A percentile compares a stretch with the other conserved stretches of the same genome.
These are phyloP conservation scores for Chelidonichthys spinosus DNA, from an alignment of 2,797 vertebrate species.

Conservation along the genomic window DNA sequence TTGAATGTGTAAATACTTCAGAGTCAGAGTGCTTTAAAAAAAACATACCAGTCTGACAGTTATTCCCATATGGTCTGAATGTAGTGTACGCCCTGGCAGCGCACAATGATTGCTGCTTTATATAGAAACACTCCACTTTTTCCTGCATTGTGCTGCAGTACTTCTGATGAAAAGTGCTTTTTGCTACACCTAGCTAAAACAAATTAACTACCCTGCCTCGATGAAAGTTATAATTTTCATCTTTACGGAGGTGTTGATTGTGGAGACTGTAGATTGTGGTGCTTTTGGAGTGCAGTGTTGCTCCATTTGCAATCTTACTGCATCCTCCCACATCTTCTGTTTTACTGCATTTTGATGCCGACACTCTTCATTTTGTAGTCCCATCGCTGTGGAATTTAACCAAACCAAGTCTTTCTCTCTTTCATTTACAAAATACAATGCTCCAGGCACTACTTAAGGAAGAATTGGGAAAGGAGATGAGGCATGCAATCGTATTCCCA, in stretches of 20 bases:
- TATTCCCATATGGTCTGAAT: conserved; percentile 31
- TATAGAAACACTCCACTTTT: conserved; percentile 34
- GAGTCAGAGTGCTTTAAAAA: neutral
- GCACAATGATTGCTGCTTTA: conserved; percentile 30
- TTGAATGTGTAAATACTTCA: conserved; percentile 16
- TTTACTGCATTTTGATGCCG: neutral
- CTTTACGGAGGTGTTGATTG: neutral
- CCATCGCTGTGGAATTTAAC: conserved; percentile 1
- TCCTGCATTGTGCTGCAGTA: conserved; percentile 19
- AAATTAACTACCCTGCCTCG: neutral
- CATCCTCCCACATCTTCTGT: neutral
- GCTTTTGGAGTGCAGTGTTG: neutral
- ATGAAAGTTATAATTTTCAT: neutral
- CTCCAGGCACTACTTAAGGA: conserved; percentile 18
- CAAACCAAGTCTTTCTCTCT: conserved; percentile 14
- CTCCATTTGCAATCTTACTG: too few species aligned
- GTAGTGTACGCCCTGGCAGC: conserved; percentile 3
- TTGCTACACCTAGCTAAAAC: neutral
- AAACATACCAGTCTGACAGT: conserved; percentile 17
- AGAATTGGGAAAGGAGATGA: conserved; percentile 39
- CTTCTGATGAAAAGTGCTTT: conserved; percentile 1
- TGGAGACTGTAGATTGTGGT: neutral
- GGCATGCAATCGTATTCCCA: conserved; percentile 1
- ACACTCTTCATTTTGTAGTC: neutral
- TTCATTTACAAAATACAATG: conserved; percentile 16